These are phyloP conservation scores for Temnothorax nylanderi DNA, from an alignment of 1,140 invertebrate species.

Conservation along the genomic window DNA sequence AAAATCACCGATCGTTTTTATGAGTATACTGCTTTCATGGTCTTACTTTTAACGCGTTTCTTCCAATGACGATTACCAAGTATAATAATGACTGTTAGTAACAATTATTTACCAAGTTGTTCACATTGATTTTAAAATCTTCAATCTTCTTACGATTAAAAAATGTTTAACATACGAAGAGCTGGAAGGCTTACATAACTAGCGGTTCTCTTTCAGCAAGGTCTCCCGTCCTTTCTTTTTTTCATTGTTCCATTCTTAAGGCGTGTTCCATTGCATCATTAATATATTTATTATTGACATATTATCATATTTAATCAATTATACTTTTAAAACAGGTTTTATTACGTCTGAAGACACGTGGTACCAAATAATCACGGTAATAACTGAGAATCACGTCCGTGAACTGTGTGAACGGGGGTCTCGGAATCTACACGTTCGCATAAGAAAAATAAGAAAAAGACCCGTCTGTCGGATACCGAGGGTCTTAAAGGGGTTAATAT, in stretches of 20 bases:
- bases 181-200: background rate
- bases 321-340: background rate
- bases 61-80: background rate
- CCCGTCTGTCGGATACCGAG: background rate
- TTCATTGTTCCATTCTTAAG: background rate
- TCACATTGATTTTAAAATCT: background rate
- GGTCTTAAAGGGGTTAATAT: conserved; percentile 21
- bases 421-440: background rate
- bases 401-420: background rate
- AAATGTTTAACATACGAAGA: background rate
- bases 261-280: no score
- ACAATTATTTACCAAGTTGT: background rate
- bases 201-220: background rate
- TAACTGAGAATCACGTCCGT: background rate
- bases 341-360: background rate
- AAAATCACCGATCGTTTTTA: background rate
- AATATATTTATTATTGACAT: background rate
- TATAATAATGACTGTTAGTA: background rate
- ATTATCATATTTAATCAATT: background rate
- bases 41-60: background rate
- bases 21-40: background rate
- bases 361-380: background rate
- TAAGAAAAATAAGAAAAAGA: conserved; percentile 22
- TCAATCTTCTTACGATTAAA: background rate
- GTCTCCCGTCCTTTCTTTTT: background rate